phyloP scores from a whole-genome alignment of 2,113 vertebrate genomes.

The Myotis davidii region DNA sequence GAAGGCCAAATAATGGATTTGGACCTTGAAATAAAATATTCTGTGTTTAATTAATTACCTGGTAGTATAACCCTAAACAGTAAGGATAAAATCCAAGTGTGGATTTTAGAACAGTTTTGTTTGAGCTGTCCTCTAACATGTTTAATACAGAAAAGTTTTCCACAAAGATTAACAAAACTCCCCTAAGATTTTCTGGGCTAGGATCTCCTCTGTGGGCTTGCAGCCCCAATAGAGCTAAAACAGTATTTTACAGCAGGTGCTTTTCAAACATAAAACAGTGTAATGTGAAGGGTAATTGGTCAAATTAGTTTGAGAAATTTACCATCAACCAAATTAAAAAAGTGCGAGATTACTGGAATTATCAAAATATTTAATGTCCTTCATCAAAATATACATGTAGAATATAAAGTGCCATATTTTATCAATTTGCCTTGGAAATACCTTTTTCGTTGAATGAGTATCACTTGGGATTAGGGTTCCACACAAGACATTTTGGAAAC shows the following conservation, averaged over 20 bases:
- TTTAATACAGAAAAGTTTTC: not conserved
- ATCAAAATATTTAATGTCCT: not conserved
- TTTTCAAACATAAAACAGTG: not conserved
- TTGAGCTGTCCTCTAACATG: not conserved
- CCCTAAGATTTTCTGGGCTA: not conserved
- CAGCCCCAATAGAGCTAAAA: not conserved
- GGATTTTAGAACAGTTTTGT: not conserved
- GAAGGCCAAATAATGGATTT: not conserved
- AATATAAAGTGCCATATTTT: not conserved
- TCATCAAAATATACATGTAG: not conserved
- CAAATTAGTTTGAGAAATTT: not conserved
- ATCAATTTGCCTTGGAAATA: not conserved
- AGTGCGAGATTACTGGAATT: not conserved
- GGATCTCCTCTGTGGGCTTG: not conserved
- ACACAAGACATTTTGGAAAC: not conserved
- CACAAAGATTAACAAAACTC: not conserved
- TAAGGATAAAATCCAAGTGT: not conserved
- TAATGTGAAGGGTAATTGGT: not conserved
- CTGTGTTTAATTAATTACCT: not conserved
- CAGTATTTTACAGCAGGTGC: not conserved
- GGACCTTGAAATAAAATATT: not conserved
- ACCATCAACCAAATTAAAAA: slow-evolving; percentile 10
- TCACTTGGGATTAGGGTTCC: not conserved
- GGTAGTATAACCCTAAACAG: not conserved
- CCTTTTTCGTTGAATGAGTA: not conserved